Base-by-base conservation (phyloP, 2,113 vertebrate species). In the Pimephales promelas region DNA sequence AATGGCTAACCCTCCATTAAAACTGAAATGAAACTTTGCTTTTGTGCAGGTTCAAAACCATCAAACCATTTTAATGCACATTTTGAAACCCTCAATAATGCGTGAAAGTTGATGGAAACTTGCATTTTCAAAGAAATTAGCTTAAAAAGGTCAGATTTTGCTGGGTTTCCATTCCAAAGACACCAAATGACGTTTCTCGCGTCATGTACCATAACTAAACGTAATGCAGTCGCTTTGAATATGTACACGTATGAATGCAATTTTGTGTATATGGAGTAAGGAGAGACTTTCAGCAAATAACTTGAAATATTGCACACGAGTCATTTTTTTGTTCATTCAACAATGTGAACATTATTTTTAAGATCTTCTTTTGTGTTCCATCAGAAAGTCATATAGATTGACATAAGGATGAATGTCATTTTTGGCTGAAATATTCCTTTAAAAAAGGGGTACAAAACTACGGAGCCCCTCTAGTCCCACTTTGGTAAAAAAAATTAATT, bases 351-450 rank as follows among this genome's bases (percentile, higher is more conserved):
- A 11, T 68, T 6, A 36, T 36, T 40, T 68, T 2, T 68, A 68
- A 40, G 20, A 20, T 68, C 10, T 68, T 68, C 8, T 22, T 68
- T 68, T 68, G 34, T 22, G 64, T 11, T 40, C 64, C 64, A 40
- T 10, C n/a, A 40, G 64, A 68, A 68, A 40, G 34, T 40, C 34
- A 40, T 34, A 34, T 1, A 2, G 11, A 45, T 16, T 16, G n/a
- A 72, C 68, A 24, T 71, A 18, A 49, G n/a, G 18, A 13, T 31
- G 16, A 28, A 1, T 16, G 26, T 31, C 3, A 64, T 16, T 24
- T 64, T 64, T 73, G 40, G 40, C 40, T 40, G n/a, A 47, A 73
- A 73, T 49, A 47, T 49, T 73, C 45, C 71, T 24, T 18, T 73
- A 45, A 73, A 71, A 40, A 3, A 24, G 16, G 3, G n/a, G 36